Evolutionary conservation across 2,113 vertebrate species (phyloP).

Genomic region (Mus pahari): DNA sequence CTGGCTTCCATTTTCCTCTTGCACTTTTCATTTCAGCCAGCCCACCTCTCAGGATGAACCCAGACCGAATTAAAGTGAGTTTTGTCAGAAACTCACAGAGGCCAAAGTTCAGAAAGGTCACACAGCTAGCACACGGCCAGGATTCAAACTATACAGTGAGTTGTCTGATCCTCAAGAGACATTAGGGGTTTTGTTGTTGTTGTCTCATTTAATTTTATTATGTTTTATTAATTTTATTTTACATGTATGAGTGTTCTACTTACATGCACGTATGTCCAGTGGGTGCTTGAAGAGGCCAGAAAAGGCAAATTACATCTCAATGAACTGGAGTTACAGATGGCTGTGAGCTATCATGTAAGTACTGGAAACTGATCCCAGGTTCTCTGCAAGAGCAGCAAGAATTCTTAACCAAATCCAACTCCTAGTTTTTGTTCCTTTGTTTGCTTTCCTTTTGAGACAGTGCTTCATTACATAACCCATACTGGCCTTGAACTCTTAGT

Average conservation of each 20-base stretch:
- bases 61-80: no score
- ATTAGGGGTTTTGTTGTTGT: not conserved
- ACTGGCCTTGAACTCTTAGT: not conserved
- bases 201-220: not conserved
- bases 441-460: not conserved
- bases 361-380: not conserved
- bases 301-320: not conserved
- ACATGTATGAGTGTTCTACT: not conserved
- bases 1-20: no score
- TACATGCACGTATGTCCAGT: not conserved
- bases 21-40: no score
- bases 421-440: not conserved
- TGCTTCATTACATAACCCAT: not conserved
- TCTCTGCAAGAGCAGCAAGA: not conserved
- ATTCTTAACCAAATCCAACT: not conserved
- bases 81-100: no score
- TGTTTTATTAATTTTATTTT: not conserved
- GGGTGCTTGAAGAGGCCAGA: not conserved
- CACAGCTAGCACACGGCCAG: not conserved
- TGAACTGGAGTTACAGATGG: not conserved
- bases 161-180: not conserved
- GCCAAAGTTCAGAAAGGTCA: constrained; percentile 26
- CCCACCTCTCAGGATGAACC: no score
- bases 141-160: not conserved
- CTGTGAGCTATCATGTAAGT: not conserved